Evolutionary conservation across 2,888 invertebrate genomes (phyloP), one percentile per base, ranked within the genome.

Genomic region (Harpagoxenus sublaevis): DNA sequence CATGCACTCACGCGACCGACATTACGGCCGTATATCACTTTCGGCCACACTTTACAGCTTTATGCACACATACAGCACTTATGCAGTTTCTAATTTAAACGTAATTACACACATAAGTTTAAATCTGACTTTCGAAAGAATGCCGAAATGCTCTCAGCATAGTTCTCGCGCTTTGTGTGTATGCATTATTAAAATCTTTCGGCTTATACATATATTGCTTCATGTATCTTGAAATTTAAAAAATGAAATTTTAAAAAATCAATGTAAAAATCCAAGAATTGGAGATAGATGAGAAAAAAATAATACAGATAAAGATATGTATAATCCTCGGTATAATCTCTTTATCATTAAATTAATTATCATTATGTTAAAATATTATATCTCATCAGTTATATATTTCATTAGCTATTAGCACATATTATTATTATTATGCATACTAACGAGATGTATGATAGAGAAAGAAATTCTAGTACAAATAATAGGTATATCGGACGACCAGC

Each of bases 371-470:
- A 65, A 9, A 3, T 77, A 12, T 5, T 28, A 1, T 53, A 1
- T 53, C 0, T 23, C 0, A 55, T 77, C 39, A 4, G 18, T 23
- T 8, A 39, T n/a, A 31, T 48, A 35, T 23, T 48, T 45, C 39
- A 39, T 12, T 39, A 28, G 15, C 65, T 31, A 28, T 48, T 71
- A 60, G 5, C 3, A 70, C 3, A 48, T 57, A 51, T 42, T 9
- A 42, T 12, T 42, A 8, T 55, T 18, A 42, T 79, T 39, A 48
- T 51, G 23, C 18, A 35, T 79, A 51, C 5, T 60, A 81, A 79
- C 18, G 15, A 45, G 18, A 6, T 23, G 12, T 48, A 51, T 18
- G 12, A 42, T 12, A 12, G 1, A 39, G 60, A 39, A 81, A 51
- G 3, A 23, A 23, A 28, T 35, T 71, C 23, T 18, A 12, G 8